These are phyloP conservation scores for Cydia strobilella DNA, from an alignment of 1,140 invertebrate genomes.

Conservation along the genomic window DNA sequence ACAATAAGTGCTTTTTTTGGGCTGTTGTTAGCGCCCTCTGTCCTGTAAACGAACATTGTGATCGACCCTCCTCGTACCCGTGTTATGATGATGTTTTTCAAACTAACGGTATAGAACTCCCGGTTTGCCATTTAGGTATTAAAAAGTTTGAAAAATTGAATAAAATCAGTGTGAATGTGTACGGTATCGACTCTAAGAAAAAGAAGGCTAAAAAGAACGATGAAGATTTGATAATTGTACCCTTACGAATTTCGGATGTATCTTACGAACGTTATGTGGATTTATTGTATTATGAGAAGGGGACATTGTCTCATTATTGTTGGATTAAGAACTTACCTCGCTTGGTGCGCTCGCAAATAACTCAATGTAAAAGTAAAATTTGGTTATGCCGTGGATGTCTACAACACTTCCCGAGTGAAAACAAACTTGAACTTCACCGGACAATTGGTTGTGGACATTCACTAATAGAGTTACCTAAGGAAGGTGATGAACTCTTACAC, in stretches of 20 bases:
- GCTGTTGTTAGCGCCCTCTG: conserved; percentile 16
- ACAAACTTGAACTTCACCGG: neutral
- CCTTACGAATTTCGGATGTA: neutral
- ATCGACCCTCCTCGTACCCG: neutral
- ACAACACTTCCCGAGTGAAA: neutral
- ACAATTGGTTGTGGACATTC: neutral
- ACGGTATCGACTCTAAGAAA: neutral
- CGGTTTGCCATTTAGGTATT: neutral
- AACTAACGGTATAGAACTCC: neutral
- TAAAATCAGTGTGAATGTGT: conserved; percentile 3
- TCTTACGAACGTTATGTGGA: neutral
- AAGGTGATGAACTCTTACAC: conserved; percentile 40
- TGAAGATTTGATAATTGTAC: neutral
- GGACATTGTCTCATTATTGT: neutral
- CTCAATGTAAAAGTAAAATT: neutral
- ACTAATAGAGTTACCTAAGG: conserved; percentile 32
- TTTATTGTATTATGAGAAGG: conserved; percentile 12
- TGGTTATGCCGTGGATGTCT: neutral
- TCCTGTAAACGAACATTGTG: neutral
- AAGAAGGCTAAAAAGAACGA: neutral
- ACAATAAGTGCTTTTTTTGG: conserved; percentile 25
- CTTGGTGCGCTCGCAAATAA: neutral
- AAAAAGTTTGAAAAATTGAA: conserved; percentile 28
- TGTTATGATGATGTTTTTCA: neutral
- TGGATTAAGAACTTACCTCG: conserved; percentile 8